Evolutionary conservation across 1,140 invertebrate genomes (phyloP).

Genomic region (Glossosoma conforme): DNA sequence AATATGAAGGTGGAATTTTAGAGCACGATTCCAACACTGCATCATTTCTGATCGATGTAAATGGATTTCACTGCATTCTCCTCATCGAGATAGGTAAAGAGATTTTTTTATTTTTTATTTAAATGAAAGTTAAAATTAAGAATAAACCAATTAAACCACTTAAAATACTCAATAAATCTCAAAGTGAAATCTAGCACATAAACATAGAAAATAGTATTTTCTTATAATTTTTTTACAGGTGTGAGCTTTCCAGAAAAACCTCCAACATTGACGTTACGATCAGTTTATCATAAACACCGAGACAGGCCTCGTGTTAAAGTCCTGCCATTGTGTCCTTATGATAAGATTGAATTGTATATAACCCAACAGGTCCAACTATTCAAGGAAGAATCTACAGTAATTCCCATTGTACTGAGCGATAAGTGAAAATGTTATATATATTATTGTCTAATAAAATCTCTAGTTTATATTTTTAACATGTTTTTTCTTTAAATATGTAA

Average conservation of each 20-base stretch:
- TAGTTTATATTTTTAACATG: too few relatives aligned
- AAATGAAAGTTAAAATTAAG: too few relatives aligned
- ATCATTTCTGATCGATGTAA: slow-evolving; percentile 45
- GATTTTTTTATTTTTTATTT: neutral
- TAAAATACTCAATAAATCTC: too few relatives aligned
- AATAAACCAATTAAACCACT: too few relatives aligned
- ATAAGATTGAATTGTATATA: slow-evolving; percentile 44
- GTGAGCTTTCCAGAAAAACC: slow-evolving; percentile 41
- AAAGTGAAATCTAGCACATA: neutral
- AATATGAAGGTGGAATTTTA: slow-evolving; percentile 46
- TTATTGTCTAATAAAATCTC: too few relatives aligned
- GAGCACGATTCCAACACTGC: slow-evolving; percentile 46
- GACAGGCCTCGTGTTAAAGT: slow-evolving; percentile 44
- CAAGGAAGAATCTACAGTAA: slow-evolving; percentile 44
- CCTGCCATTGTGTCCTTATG: slow-evolving; percentile 39
- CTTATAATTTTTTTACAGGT: slow-evolving; percentile 4
- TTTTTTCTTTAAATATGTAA: too few relatives aligned
- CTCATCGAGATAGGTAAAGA: slow-evolving; percentile 45
- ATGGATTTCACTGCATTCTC: slow-evolving; percentile 47
- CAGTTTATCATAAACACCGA: slow-evolving; percentile 43
- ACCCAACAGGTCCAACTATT: slow-evolving; percentile 46
- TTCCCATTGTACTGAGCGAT: too few relatives aligned
- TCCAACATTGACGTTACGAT: slow-evolving; percentile 40
- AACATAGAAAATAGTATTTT: neutral
- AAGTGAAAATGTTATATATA: too few relatives aligned